These are phyloP conservation scores for Amia ocellicauda DNA, from an alignment of 2,113 vertebrate species.

Conservation along the genomic window DNA sequence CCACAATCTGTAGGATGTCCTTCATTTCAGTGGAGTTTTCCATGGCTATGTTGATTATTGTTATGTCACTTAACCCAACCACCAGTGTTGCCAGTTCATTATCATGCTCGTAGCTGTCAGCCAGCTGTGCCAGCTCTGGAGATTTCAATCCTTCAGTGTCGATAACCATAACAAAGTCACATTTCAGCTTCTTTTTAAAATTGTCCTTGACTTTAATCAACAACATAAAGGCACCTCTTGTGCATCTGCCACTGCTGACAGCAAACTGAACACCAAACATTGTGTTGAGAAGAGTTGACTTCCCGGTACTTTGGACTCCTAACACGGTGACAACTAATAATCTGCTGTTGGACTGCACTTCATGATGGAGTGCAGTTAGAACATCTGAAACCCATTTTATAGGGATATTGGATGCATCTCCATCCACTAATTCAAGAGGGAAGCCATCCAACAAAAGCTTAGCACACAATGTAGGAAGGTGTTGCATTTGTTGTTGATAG, in stretches of 20 bases:
- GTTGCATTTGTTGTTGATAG: slow-evolving; percentile 30
- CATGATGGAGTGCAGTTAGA: slow-evolving; percentile 47
- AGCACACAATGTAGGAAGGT: slow-evolving; percentile 50
- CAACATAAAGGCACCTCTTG: slow-evolving; percentile 60
- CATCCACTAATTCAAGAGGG: slow-evolving; percentile 63
- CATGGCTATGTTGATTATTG: slow-evolving; percentile 55
- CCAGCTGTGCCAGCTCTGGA: slow-evolving; percentile 10
- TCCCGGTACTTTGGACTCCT: slow-evolving; percentile 45
- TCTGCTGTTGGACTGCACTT: slow-evolving; percentile 39
- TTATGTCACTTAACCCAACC: slow-evolving; percentile 42
- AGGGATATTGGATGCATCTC: slow-evolving; percentile 56
- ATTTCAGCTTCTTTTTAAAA: slow-evolving; percentile 59
- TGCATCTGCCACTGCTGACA: slow-evolving; percentile 45
- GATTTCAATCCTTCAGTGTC: slow-evolving; percentile 62
- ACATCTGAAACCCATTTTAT: slow-evolving; percentile 49
- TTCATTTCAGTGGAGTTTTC: slow-evolving; percentile 45
- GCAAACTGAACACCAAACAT: slow-evolving; percentile 74
- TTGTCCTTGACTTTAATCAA: slow-evolving; percentile 51
- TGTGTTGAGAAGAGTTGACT: slow-evolving; percentile 72
- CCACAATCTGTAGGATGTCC: slow-evolving; percentile 56
- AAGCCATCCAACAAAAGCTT: slow-evolving; percentile 57
- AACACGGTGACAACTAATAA: slow-evolving; percentile 47
- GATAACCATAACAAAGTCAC: slow-evolving; percentile 70
- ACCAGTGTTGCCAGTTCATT: slow-evolving; percentile 53
- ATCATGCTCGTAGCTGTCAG: slow-evolving; percentile 32